Evolutionary conservation across 2,797 vertebrate species (phyloP), one percentile per base, ranked within the genome.

Genomic region (Alca torda): DNA sequence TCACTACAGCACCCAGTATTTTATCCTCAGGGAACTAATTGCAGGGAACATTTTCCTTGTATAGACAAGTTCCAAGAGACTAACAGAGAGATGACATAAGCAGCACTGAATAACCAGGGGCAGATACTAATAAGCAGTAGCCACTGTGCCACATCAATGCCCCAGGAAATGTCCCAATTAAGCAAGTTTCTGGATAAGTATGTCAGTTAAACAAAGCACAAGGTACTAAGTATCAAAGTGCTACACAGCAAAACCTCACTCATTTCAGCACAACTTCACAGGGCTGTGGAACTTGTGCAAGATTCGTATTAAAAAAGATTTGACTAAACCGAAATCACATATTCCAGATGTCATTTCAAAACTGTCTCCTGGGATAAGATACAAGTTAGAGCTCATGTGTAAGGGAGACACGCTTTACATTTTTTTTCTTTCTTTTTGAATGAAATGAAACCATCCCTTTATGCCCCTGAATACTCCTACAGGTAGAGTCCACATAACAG

Each of bases 161-260:
- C 28, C 18, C 68, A 57, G 64, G 53, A 88, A n/a, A 91, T 18
- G 19, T 45, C 51, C 48, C 77, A 95, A 6, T 82, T 79, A 89
- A 92, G 39, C 12, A 61, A 83, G 64, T 85, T 89, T 54, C 72
- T 19, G 24, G 51, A 1, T 53, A 75, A 93, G 23, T 28, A 84
- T 37, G 31, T 45, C 54, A 75, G 67, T 79, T 73, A 93, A 83
- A 92, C 1, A 9, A 84, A 91, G 65, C 57, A 76, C 20, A 54
- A 0, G 0, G 26, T 35, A 90, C 5, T 1, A 73, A 65, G 37
- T 41, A 86, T 4, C 4, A 1, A 78, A 87, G 33, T 6, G 14
- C 53, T 81, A 24, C 76, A 37, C 7, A 24, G 56, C 68, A 91
- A 91, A 90, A 80, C 53, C 75, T 48, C 45, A 72, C n/a, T 65